phyloP scores from a whole-genome alignment of 2,797 vertebrate species.

The Enteromius viviparus region DNA sequence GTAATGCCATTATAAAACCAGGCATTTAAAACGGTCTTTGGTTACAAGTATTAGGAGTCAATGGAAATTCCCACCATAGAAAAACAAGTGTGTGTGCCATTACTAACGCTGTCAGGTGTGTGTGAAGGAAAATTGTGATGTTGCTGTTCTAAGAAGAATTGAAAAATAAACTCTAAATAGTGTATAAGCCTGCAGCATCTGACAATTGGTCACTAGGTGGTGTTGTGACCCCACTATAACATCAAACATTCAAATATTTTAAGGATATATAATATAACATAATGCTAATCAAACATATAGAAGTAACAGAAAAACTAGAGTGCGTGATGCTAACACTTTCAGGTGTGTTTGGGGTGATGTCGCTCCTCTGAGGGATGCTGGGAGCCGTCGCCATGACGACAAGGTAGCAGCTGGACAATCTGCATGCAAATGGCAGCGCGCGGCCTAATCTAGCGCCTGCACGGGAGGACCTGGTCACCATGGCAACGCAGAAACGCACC shows the following conservation, averaged over 20 bases:
- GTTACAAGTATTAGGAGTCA: too few species aligned
- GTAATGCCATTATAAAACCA: conserved; percentile 43
- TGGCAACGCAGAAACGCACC: conserved; percentile 67
- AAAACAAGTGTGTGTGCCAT: too few species aligned
- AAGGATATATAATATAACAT: too few species aligned
- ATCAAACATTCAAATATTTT: not conserved
- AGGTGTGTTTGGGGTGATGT: conserved; percentile 59
- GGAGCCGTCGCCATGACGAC: conserved; percentile 82
- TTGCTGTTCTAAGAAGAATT: too few species aligned
- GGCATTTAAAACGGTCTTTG: too few species aligned
- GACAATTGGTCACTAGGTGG: too few species aligned
- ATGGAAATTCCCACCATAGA: too few species aligned
- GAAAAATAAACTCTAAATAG: too few species aligned
- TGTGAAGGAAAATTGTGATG: too few species aligned
- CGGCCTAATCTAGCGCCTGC: conserved; percentile 63
- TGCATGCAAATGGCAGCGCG: conserved; percentile 73
- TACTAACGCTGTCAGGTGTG: too few species aligned
- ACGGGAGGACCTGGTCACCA: conserved; percentile 74
- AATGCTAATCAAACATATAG: not conserved
- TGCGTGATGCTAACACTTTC: not conserved
- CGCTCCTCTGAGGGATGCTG: conserved; percentile 75
- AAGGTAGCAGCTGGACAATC: conserved; percentile 85
- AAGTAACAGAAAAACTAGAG: not conserved
- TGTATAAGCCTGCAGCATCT: too few species aligned
- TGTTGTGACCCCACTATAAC: too few species aligned